Base-by-base conservation (phyloP, 2,113 vertebrate species). In the Steatornis caripensis region DNA sequence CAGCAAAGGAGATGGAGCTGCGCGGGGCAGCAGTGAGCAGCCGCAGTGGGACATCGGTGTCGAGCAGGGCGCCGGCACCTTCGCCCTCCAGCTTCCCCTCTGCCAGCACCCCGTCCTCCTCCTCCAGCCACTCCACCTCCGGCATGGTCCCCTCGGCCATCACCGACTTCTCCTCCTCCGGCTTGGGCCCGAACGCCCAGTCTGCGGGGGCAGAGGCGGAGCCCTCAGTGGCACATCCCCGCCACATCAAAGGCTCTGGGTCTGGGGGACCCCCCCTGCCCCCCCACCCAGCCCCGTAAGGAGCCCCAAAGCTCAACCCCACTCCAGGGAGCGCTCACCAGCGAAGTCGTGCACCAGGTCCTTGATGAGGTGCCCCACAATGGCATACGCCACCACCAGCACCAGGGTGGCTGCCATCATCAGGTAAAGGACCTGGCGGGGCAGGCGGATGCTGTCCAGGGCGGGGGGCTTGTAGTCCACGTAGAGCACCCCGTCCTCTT, bases 351-450 rank as follows among this genome's bases (percentile, higher is more conserved):
- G 99, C 51, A 98, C 69, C 77, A 99, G 98, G 97, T 99, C 99
- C 90, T 98, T 99, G 97, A 99, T 99, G 94, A 99, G 98, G 94
- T 99, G 99, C 1, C 99, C 99, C 5, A 99, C 99, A 9, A 99
- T 99, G 96, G 99, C 99, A 0, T 99, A 99, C 5, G 99, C 98
- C 68, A 99, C 99, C 1, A 93, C 87, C 43, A 99, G 29, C 88
- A 99, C 98, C 36, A 99, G 82, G 6, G 98, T 78, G 5, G 95
- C 74, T 0, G 99, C 99, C 84, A 99, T 98, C 85, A 99, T 65
- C 96, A 99, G 95, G 97, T 99, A 99, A 17, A 99, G 72, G 30
- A 97, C 76, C 0, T 98, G 97, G 39, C 97, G 97, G 17, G 99
- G 99, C 96, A 99, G 97, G 93, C 97, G 98, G 95, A 99, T 87